These are phyloP conservation scores for Ptilonorhynchus violaceus DNA, from an alignment of 2,113 vertebrate genomes.

Conservation along the genomic window DNA sequence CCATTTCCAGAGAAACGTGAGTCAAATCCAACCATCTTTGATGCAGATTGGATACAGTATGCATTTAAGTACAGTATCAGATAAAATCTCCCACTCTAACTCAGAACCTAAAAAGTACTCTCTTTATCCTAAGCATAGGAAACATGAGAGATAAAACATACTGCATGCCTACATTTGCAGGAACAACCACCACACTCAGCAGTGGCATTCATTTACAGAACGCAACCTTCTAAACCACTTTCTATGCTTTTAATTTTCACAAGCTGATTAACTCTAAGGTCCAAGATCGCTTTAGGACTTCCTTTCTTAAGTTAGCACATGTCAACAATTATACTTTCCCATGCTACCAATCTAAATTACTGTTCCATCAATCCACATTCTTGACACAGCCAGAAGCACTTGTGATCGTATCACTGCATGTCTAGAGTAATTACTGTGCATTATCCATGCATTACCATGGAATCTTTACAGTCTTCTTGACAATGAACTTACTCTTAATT, in stretches of 20 bases:
- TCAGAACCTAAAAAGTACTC: neutral
- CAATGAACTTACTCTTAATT: conserved; percentile 82
- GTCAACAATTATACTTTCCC: neutral
- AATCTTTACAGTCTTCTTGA: neutral
- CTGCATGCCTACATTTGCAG: neutral
- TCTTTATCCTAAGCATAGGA: neutral
- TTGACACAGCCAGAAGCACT: neutral
- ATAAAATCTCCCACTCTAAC: neutral
- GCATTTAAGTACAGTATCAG: neutral
- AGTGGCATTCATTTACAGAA: neutral
- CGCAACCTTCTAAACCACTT: neutral
- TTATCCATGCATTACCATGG: neutral
- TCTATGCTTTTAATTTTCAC: neutral
- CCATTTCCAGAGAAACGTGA: neutral
- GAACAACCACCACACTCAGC: neutral
- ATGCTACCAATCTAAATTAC: neutral
- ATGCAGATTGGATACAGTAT: accelerated
- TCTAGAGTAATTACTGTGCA: neutral
- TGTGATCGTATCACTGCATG: neutral
- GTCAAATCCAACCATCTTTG: neutral
- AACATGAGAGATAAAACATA: neutral
- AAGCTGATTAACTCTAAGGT: neutral
- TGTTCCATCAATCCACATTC: neutral
- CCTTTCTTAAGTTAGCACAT: neutral
- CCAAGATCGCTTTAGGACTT: neutral